These are phyloP conservation scores for Tautogolabrus adspersus DNA, from an alignment of 2,113 vertebrate species.

Conservation along the genomic window DNA sequence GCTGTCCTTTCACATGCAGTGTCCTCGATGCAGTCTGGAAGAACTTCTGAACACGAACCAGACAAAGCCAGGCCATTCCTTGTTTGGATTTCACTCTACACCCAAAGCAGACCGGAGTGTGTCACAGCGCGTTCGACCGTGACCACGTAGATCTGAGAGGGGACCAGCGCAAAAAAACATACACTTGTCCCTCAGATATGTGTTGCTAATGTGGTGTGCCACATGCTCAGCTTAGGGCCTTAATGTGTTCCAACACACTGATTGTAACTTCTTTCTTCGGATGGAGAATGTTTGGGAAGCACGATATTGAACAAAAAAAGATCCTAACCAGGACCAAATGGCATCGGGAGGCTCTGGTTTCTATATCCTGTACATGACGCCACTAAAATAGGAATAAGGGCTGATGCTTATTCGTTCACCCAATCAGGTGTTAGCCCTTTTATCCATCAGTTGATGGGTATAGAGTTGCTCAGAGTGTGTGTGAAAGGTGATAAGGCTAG, in stretches of 20 bases:
- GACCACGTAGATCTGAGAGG: slow-evolving; percentile 72
- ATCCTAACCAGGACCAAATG: slow-evolving; percentile 64
- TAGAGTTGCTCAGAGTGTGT: slow-evolving; percentile 44
- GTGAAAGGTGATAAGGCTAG: slow-evolving; percentile 46
- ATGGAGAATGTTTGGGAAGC: slow-evolving; percentile 52
- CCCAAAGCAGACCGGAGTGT: slow-evolving; percentile 67
- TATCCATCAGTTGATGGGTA: slow-evolving; percentile 70
- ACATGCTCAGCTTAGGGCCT: slow-evolving; percentile 71
- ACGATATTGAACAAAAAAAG: slow-evolving; percentile 34
- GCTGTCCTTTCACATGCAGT: slow-evolving; percentile 12
- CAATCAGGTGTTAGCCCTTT: slow-evolving; percentile 63
- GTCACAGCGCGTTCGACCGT: slow-evolving; percentile 75
- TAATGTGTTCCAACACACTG: slow-evolving; percentile 71
- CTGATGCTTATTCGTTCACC: slow-evolving; percentile 40
- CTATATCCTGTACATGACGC: background rate
- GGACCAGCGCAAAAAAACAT: slow-evolving; percentile 51
- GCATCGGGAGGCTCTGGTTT: background rate
- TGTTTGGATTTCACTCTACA: slow-evolving; percentile 73
- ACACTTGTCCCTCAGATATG: slow-evolving; percentile 65
- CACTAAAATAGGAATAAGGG: slow-evolving; percentile 28
- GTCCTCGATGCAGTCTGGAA: slow-evolving; percentile 42
- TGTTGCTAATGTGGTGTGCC: slow-evolving; percentile 69
- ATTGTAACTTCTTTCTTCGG: slow-evolving; percentile 53
- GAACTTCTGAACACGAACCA: slow-evolving; percentile 54
- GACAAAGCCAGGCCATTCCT: slow-evolving; percentile 55